Percentiles rank a stretch among this genome's conserved stretches.
Conservation (phyloP, 2,888 invertebrate genomes). For the Alviniconcha strummeri region DNA sequence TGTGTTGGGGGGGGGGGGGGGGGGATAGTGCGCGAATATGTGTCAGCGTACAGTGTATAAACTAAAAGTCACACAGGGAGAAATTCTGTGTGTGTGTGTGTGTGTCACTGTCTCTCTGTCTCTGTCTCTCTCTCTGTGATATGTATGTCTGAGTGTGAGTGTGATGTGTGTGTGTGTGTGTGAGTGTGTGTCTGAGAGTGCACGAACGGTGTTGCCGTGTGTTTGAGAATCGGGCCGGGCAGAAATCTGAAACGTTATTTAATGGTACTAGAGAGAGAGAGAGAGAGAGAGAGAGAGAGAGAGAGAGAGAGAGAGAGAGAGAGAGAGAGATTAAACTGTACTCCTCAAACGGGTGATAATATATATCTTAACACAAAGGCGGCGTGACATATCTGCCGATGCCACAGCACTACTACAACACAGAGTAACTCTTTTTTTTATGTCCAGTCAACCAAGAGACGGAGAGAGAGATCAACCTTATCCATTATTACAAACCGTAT, state of each 20-base stretch:
- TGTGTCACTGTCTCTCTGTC: neutral
- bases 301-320: slow-evolving; percentile 23
- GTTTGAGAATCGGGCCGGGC: neutral
- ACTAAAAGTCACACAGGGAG: neutral
- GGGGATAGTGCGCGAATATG: too few relatives aligned
- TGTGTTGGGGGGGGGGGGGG: too few relatives aligned
- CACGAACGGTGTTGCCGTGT: neutral
- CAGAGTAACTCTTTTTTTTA: too few relatives aligned
- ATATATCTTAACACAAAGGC: neutral
- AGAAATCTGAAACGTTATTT: neutral
- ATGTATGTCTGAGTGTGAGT: too few relatives aligned
- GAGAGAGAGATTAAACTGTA: neutral
- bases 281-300: slow-evolving; percentile 18
- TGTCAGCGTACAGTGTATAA: too few relatives aligned
- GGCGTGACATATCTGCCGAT: neutral
- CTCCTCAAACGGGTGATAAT: neutral
- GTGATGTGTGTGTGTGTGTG: too few relatives aligned
- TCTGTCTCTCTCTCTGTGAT: neutral
- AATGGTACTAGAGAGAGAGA: neutral
- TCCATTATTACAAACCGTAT: too few relatives aligned
- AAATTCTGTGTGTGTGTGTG: neutral
- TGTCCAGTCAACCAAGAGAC: neutral
- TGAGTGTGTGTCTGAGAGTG: too few relatives aligned
- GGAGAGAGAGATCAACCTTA: neutral
- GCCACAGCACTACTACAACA: too few relatives aligned